Base-by-base conservation (phyloP, 2,888 invertebrate genomes). In the Acrocyrtus sp. region DNA sequence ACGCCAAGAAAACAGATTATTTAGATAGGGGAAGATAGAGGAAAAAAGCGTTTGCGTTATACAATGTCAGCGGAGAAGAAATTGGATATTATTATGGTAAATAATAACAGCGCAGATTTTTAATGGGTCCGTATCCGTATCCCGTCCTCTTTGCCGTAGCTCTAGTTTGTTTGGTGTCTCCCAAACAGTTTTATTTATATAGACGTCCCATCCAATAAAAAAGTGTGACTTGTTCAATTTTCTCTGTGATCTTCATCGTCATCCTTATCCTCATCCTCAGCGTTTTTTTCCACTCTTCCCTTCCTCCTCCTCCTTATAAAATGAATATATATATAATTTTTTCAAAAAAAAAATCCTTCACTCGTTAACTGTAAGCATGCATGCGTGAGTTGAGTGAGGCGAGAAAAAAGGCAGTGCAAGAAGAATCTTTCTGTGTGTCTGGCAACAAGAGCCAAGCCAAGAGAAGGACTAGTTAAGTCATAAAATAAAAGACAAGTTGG, bases 211-310 rank as follows among this genome's bases (percentile, higher is more conserved):
- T 12, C 24, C 19, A 12, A 57, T 39, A 39, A 58, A 48, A 67
- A 17, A 45, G 53, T 51, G 48, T 60, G 58, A 66, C 53, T 68
- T 19, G 26, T 41, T 67, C 58, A 67, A 67, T 67, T 58, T 58
- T 43, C n/a, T n/a, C 48, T 51, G 58, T 54, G 54, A 69, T 69
- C 54, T 61, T 69, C 54, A 54, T 69, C 68, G 47, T 61, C 60
- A 15, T 34, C 34, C 12, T 34, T 34, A 5, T 34, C 34, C 12
- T 34, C 34, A 34, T 34, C 34, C 34, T 34, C 6, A 8, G 34
- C 34, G 34, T 34, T 34, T 34, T 34, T 5, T n/a, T n/a, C n/a
- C n/a, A n/a, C n/a, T n/a, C n/a, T n/a, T n/a, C n/a, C n/a, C n/a
- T n/a, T n/a, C n/a, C n/a, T n/a, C n/a, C n/a, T n/a, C n/a, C n/a